Evolutionary conservation across 1,140 invertebrate genomes (phyloP).

Genomic region (Bemisia tabaci): DNA sequence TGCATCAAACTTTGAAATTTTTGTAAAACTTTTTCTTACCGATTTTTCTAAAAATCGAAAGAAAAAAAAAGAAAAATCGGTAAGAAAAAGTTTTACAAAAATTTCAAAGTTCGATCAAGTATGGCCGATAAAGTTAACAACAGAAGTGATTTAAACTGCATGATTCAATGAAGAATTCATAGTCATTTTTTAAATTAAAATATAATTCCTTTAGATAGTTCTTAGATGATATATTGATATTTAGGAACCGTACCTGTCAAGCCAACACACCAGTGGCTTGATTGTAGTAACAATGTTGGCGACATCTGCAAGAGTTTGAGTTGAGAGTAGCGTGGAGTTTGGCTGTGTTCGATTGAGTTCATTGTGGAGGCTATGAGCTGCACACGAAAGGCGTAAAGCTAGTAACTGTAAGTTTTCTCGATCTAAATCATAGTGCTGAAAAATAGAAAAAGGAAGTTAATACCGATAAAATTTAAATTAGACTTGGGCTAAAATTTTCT

Average conservation of each 20-base stretch:
- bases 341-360: constrained; percentile 36
- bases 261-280: constrained; percentile 77
- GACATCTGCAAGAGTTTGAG: constrained; percentile 66
- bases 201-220: too few species aligned
- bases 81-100: too few species aligned
- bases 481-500: not conserved
- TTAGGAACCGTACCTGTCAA: constrained; percentile 62
- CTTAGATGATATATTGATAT: too few species aligned
- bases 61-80: too few species aligned
- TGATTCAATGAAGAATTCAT: too few species aligned
- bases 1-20: too few species aligned
- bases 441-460: constrained; percentile 23
- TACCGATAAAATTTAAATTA: not conserved
- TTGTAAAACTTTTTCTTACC: too few species aligned
- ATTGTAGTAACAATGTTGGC: constrained; percentile 64
- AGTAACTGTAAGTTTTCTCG: constrained; percentile 81
- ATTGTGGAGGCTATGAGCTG: constrained; percentile 64
- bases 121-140: too few species aligned
- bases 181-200: too few species aligned
- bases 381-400: constrained; percentile 68
- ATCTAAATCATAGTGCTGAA: constrained; percentile 76
- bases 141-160: too few species aligned
- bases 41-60: too few species aligned
- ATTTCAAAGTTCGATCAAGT: too few species aligned
- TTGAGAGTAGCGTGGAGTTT: constrained; percentile 54